Base-by-base conservation (phyloP, 2,113 vertebrate species). In the Gallinago undulata region DNA sequence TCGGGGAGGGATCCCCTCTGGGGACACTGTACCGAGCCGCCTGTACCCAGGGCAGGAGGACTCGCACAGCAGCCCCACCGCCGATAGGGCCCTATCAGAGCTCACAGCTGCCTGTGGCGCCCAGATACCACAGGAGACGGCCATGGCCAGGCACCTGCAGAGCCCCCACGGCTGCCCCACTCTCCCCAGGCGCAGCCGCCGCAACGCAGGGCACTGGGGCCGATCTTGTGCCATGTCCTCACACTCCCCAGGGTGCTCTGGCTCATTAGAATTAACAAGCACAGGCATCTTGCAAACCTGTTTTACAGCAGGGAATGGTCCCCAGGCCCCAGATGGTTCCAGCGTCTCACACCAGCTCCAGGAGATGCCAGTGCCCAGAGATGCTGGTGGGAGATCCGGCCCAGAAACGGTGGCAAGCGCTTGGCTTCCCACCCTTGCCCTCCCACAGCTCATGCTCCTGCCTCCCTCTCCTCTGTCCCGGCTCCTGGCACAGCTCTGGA, bases 161-260 rank as follows among this genome's bases (percentile, higher is more conserved):
- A 89, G 76, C 41, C 30, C 10, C 48, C 5, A 3, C 0, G 0
- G 68, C 73, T 24, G n/a, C 47, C 55, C 35, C 7, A 0, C 55
- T 74, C 33, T 59, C 69, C 55, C 39, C 60, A 57, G 37, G 39
- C 64, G 3, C 57, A 35, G 23, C 50, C 31, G 18, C 1, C 2
- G 2, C 53, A 24, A 5, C 13, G 22, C 23, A 16, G 45, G 43
- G 31, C 31, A 25, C 28, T 1, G 0, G 9, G 51, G 30, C 24
- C 33, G 16, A 14, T 3, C 83, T 31, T 19, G 3, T 4, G 7
- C 77, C 95, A 69, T 28, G 35, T 89, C 72, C 80, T 74, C 59
- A 55, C 39, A 9, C 41, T 89, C 28, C 28, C 74, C 30, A 24
- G n/a, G 27, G 33, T 9, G 25, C 43, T 63, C 39, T 0, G 1